Percentiles rank a stretch among this genome's conserved stretches.
These are phyloP conservation scores for Tridacna crocea DNA, from an alignment of 2,888 invertebrate genomes.

Conservation along the genomic window DNA sequence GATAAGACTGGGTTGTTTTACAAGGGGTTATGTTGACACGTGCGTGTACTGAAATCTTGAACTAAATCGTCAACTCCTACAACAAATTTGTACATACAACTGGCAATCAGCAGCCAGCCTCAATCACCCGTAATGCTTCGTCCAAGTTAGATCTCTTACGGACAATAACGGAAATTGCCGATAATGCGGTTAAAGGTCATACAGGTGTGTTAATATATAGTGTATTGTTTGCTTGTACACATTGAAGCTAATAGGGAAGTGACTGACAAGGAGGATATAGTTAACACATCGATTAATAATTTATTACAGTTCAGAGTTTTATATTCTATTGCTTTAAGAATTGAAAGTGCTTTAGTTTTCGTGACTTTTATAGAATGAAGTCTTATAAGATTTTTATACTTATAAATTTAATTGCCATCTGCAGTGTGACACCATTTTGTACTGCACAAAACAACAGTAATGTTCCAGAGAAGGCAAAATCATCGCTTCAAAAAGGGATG, in stretches of 20 bases:
- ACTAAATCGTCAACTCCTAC: too few relatives aligned
- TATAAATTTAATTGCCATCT: slow-evolving; percentile 22
- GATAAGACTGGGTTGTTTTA: too few relatives aligned
- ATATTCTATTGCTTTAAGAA: too few relatives aligned
- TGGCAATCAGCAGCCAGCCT: background rate
- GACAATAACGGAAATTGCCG: slow-evolving; percentile 30
- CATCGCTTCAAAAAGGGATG: slow-evolving; percentile 74
- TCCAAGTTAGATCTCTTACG: background rate
- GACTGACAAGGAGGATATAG: background rate
- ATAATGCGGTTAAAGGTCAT: slow-evolving; percentile 50
- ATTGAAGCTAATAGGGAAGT: slow-evolving; percentile 29
- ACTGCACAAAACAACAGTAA: slow-evolving; percentile 35
- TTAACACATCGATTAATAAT: too few relatives aligned
- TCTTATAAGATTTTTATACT: slow-evolving; percentile 7
- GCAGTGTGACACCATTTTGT: slow-evolving; percentile 43
- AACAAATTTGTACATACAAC: too few relatives aligned
- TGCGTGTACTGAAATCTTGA: too few relatives aligned
- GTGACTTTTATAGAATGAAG: slow-evolving; percentile 6
- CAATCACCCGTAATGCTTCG: background rate
- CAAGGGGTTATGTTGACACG: too few relatives aligned
- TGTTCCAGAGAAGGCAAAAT: slow-evolving; percentile 32
- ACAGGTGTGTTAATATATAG: slow-evolving; percentile 50
- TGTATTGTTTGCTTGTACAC: slow-evolving; percentile 11
- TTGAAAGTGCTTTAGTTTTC: too few relatives aligned
- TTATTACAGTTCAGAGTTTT: too few relatives aligned